A percentile compares a stretch with the other conserved stretches of the same genome.
Evolutionary conservation across 1,140 invertebrate genomes (phyloP).

Genomic region (Drosophila murphyi): DNA sequence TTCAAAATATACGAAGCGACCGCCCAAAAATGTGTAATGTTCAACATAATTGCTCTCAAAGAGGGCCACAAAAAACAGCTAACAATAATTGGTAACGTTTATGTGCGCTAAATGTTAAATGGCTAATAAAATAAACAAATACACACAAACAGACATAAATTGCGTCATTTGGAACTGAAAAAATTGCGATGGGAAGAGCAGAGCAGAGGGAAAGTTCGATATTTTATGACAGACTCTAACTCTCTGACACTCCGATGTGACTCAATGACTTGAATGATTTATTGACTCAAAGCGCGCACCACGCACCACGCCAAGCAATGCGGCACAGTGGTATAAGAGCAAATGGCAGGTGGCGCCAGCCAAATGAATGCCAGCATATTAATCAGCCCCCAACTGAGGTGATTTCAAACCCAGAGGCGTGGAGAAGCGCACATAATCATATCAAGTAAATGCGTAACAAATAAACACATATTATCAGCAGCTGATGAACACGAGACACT

Average conservation of each 20-base stretch:
- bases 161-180: constrained; percentile 59
- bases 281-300: constrained; percentile 44
- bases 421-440: constrained; percentile 29
- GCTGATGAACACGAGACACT: constrained; percentile 16
- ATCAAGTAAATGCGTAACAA: constrained; percentile 14
- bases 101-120: constrained; percentile 79
- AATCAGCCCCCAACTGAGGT: constrained; percentile 32
- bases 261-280: constrained; percentile 31
- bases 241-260: not conserved
- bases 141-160: constrained; percentile 42
- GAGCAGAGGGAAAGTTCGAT: constrained; percentile 24
- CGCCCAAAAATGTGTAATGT: constrained; percentile 34
- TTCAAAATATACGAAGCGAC: not conserved
- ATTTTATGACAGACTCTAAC: constrained; percentile 28
- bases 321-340: constrained; percentile 34
- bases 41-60: constrained; percentile 25
- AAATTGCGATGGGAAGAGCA: constrained; percentile 24
- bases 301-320: constrained; percentile 58
- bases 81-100: constrained; percentile 78
- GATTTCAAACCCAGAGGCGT: constrained; percentile 1
- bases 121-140: constrained; percentile 61
- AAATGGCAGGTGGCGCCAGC: constrained; percentile 1
- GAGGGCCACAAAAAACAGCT: constrained; percentile 61
- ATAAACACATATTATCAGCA: constrained; percentile 30
- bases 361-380: constrained; percentile 44